These are phyloP conservation scores for Anguilla rostrata DNA, from an alignment of 2,113 vertebrate genomes.

Conservation along the genomic window DNA sequence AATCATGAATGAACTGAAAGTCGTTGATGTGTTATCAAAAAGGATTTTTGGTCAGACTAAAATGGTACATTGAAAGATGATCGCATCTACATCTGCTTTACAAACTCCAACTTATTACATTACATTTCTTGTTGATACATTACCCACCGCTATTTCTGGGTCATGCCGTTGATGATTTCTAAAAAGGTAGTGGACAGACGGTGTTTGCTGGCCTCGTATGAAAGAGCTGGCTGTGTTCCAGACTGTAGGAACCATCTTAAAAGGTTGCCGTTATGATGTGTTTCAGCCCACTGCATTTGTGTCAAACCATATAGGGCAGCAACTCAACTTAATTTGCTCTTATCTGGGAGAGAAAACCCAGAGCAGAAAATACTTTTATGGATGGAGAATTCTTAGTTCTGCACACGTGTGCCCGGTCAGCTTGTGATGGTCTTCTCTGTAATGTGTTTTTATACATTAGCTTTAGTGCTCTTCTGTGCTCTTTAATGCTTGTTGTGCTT, in stretches of 20 bases:
- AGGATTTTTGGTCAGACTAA: not conserved
- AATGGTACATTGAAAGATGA: too few relatives aligned
- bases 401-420: not conserved
- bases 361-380: not conserved
- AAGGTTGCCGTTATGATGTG: conserved; percentile 3
- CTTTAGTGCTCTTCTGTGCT: not conserved
- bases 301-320: not conserved
- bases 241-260: not conserved
- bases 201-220: not conserved
- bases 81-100: not conserved
- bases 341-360: not conserved
- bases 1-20: not conserved
- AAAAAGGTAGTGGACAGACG: not conserved
- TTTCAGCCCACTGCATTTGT: not conserved
- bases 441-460: not conserved
- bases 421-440: not conserved
- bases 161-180: conserved; percentile 1
- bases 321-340: not conserved
- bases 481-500: not conserved
- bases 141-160: not conserved
- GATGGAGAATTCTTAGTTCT: not conserved
- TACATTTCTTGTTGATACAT: not conserved
- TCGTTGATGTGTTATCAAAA: not conserved
- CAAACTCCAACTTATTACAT: not conserved
- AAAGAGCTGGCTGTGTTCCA: conserved; percentile 6